These are phyloP conservation scores for Heterotis niloticus DNA, from an alignment of 2,113 vertebrate genomes.

Conservation along the genomic window DNA sequence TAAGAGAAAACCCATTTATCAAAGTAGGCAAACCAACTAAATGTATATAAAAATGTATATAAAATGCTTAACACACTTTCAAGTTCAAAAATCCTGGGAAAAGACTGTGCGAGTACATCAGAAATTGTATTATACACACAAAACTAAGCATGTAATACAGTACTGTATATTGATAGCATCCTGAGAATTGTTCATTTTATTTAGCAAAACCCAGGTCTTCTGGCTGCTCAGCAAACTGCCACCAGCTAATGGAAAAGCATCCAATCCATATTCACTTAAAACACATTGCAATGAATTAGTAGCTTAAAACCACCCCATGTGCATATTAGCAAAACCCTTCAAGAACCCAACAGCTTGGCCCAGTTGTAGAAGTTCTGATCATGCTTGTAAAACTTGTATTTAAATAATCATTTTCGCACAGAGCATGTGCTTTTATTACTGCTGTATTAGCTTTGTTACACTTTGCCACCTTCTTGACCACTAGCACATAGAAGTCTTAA, in stretches of 20 bases:
- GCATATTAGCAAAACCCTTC: too few relatives aligned
- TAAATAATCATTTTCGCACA: neutral
- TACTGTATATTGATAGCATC: constrained; percentile 93
- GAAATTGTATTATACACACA: constrained; percentile 89
- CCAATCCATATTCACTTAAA: neutral
- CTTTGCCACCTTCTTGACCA: too few relatives aligned
- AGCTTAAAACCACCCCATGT: too few relatives aligned
- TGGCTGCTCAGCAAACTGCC: neutral
- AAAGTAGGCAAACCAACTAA: constrained; percentile 52
- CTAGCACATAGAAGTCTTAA: neutral
- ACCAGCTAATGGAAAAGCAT: neutral
- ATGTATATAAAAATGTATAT: constrained; percentile 43
- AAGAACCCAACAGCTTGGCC: too few relatives aligned
- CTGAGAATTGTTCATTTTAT: constrained; percentile 80
- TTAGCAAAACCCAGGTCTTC: neutral
- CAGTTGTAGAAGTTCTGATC: too few relatives aligned
- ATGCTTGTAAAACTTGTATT: too few relatives aligned
- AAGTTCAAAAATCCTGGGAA: constrained; percentile 68
- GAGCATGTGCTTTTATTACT: neutral
- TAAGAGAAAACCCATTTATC: neutral
- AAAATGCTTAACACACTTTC: constrained; percentile 43
- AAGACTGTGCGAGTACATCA: constrained; percentile 97
- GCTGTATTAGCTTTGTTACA: neutral
- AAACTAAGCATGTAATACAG: constrained; percentile 81
- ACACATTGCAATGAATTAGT: too few relatives aligned